Conservation (phyloP, 2,888 invertebrate genomes). For the Camponotus fellah region DNA sequence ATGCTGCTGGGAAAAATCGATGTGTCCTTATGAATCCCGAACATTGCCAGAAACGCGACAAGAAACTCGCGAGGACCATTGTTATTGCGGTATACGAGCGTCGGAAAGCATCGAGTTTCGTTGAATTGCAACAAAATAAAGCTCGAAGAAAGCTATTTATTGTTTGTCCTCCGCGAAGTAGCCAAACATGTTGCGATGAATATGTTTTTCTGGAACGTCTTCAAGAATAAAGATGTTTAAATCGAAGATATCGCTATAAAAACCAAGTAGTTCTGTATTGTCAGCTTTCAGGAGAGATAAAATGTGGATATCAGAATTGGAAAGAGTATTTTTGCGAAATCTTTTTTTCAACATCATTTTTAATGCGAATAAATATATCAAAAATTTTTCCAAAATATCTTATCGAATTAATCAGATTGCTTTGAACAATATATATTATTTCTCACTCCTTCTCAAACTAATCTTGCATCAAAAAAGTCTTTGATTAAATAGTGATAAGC, state of each 20-base stretch:
- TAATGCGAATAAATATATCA: not conserved
- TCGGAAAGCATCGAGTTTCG: slow-evolving; percentile 50
- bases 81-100: slow-evolving; percentile 40
- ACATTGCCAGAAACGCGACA: slow-evolving; percentile 43
- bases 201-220: slow-evolving; percentile 21
- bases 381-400: not conserved
- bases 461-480: not conserved
- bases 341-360: not conserved
- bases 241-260: slow-evolving; percentile 15
- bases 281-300: not conserved
- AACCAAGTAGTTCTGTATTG: not conserved
- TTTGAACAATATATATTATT: not conserved
- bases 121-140: slow-evolving; percentile 34
- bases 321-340: not conserved
- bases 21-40: slow-evolving; percentile 37
- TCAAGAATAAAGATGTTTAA: slow-evolving; percentile 25
- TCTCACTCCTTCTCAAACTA: not conserved
- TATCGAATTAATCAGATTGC: not conserved
- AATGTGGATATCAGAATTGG: not conserved
- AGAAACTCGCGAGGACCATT: slow-evolving; percentile 33
- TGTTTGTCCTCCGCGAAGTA: slow-evolving; percentile 41
- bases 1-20: slow-evolving; percentile 18
- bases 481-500: not conserved
- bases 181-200: slow-evolving; percentile 43
- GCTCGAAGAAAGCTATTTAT: slow-evolving; percentile 27